Evolutionary conservation across 2,888 invertebrate genomes (phyloP).

Genomic region (Portevinia maculata): DNA sequence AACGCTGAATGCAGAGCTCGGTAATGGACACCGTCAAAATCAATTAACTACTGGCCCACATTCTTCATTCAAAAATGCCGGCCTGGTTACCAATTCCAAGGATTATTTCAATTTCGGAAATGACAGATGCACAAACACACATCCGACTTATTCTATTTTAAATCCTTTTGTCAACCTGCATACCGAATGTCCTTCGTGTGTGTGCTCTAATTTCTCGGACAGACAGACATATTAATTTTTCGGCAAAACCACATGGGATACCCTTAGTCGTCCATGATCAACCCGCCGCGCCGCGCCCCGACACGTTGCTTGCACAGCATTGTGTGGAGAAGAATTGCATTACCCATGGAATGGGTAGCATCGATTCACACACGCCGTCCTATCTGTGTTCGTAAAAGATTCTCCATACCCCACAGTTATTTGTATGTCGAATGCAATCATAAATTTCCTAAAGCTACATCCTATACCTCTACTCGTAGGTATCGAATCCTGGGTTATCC

Average conservation of each 20-base stretch:
- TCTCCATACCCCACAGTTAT: constrained; percentile 10
- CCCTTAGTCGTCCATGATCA: not conserved
- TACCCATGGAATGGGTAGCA: not conserved
- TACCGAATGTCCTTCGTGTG: constrained; percentile 33
- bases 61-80: not conserved
- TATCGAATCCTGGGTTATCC: not conserved
- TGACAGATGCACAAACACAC: constrained; percentile 16
- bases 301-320: too few relatives aligned
- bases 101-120: constrained; percentile 34
- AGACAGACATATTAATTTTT: constrained; percentile 25
- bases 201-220: constrained; percentile 33
- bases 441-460: constrained; percentile 17
- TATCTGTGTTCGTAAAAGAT: constrained; percentile 29
- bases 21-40: constrained; percentile 5
- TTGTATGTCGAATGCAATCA: constrained; percentile 35
- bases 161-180: constrained; percentile 26
- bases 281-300: too few relatives aligned
- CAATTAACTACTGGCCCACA: constrained; percentile 31
- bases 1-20: not conserved
- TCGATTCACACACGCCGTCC: constrained; percentile 1
- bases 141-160: constrained; percentile 20
- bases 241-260: constrained; percentile 9
- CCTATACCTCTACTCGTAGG: not conserved
- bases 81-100: constrained; percentile 5
- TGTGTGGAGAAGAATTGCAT: not conserved